Conservation (phyloP, 2,888 invertebrate species). For the Subacronicta megacephala region DNA sequence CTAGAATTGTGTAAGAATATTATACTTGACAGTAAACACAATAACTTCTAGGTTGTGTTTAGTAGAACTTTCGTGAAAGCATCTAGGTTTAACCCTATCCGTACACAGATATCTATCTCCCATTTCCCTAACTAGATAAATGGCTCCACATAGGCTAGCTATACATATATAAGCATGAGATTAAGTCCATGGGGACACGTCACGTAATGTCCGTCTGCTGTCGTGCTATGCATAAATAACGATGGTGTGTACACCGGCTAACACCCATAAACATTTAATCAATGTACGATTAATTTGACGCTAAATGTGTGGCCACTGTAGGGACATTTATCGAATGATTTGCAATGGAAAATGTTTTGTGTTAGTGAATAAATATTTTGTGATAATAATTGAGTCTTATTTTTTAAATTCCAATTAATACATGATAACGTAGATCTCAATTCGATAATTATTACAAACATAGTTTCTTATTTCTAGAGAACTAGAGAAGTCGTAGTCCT, state of each 20-base stretch:
- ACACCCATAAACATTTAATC: constrained; percentile 50
- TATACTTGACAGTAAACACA: no score
- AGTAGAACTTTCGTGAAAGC: background rate
- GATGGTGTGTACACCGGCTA: constrained; percentile 41
- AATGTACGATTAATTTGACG: constrained; percentile 44
- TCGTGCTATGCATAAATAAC: constrained; percentile 56
- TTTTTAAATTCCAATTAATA: no score
- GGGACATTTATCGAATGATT: background rate
- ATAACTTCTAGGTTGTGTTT: background rate
- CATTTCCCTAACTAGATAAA: constrained; percentile 51
- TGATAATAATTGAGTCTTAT: no score
- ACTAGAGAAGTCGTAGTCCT: no score
- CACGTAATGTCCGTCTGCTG: constrained; percentile 57
- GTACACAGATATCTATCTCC: constrained; percentile 17
- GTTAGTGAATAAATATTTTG: background rate
- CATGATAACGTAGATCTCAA: no score
- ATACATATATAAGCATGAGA: constrained; percentile 48
- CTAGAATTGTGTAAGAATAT: no score
- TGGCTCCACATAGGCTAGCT: constrained; percentile 46
- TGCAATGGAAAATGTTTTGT: background rate
- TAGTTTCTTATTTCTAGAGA: no score
- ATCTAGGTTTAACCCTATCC: constrained; percentile 13
- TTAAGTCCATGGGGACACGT: constrained; percentile 55
- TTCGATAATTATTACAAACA: no score
- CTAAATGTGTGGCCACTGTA: constrained; percentile 4